Evolutionary conservation across 1,140 invertebrate genomes (phyloP).

Genomic region (Drosophila pandora): DNA sequence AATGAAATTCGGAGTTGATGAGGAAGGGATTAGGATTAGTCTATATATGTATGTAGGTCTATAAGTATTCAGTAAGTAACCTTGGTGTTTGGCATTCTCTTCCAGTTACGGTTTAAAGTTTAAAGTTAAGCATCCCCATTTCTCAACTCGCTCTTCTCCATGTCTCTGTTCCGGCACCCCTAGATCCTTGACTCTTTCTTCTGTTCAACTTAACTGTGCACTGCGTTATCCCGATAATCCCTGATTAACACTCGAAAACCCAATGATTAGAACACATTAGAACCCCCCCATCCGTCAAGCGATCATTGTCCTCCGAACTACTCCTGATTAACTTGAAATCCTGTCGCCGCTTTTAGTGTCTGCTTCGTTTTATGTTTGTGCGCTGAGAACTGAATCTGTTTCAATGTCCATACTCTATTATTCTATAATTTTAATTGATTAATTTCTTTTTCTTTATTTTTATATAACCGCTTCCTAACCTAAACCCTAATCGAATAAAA

Average conservation of each 20-base stretch:
- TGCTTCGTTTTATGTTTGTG: slow-evolving; percentile 43
- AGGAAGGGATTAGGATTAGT: slow-evolving; percentile 51
- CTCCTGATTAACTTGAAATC: slow-evolving; percentile 5
- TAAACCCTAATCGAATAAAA: slow-evolving; percentile 43
- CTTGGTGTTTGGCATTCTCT: slow-evolving; percentile 69
- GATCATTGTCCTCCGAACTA: slow-evolving; percentile 26
- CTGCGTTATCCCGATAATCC: slow-evolving; percentile 1
- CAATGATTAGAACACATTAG: not conserved
- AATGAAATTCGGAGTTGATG: slow-evolving; percentile 80
- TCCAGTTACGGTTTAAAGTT: slow-evolving; percentile 25
- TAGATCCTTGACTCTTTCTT: slow-evolving; percentile 13
- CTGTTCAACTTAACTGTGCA: slow-evolving; percentile 9
- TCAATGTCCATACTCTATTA: slow-evolving; percentile 14
- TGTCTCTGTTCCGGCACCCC: slow-evolving; percentile 27
- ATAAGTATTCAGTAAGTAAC: slow-evolving; percentile 57
- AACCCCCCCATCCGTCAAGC: not conserved
- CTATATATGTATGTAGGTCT: slow-evolving; percentile 30
- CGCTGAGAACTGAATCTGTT: slow-evolving; percentile 31
- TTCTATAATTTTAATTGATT: slow-evolving; percentile 51
- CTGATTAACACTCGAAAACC: slow-evolving; percentile 33
- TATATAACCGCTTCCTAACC: slow-evolving; percentile 73
- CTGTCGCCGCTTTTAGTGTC: slow-evolving; percentile 40
- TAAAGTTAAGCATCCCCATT: slow-evolving; percentile 27
- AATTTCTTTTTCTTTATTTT: slow-evolving; percentile 69
- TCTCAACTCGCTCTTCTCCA: slow-evolving; percentile 1